phyloP scores from a whole-genome alignment of 2,113 vertebrate genomes.

The Procavia capensis region DNA sequence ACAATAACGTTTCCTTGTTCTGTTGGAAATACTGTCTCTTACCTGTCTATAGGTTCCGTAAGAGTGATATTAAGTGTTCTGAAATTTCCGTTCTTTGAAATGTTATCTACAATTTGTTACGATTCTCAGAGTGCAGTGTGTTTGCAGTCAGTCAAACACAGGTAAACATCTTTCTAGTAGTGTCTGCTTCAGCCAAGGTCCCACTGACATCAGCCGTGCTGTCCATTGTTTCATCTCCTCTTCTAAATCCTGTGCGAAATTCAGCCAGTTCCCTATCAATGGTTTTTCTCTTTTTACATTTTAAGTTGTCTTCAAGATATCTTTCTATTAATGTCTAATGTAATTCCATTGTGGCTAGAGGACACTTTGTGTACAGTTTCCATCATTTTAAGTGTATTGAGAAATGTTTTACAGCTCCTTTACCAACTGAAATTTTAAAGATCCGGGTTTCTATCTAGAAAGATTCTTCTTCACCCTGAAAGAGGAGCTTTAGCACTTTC shows the following conservation, averaged over 20 bases:
- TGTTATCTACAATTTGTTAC: too few species aligned
- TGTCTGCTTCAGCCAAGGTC: not conserved
- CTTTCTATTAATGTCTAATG: not conserved
- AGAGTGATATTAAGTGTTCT: too few species aligned
- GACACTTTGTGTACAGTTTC: not conserved
- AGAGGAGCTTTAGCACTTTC: not conserved
- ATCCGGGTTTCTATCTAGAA: accelerated
- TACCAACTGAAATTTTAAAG: not conserved
- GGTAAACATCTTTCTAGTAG: too few species aligned
- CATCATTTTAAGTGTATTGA: not conserved
- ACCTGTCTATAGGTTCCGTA: too few species aligned
- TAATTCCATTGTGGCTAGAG: too few species aligned
- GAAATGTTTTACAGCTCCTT: too few species aligned
- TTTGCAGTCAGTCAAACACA: too few species aligned
- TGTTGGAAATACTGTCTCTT: too few species aligned
- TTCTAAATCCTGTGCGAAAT: not conserved
- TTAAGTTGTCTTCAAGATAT: not conserved
- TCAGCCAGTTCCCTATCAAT: not conserved
- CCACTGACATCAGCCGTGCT: not conserved
- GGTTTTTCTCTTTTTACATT: too few species aligned
- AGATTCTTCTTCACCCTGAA: accelerated
- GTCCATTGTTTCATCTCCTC: not conserved
- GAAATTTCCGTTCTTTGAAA: too few species aligned
- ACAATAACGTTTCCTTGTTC: too few species aligned
- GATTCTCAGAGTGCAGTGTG: too few species aligned